Conservation (phyloP, 2,888 invertebrate species). For the Amphipyra berbera region DNA sequence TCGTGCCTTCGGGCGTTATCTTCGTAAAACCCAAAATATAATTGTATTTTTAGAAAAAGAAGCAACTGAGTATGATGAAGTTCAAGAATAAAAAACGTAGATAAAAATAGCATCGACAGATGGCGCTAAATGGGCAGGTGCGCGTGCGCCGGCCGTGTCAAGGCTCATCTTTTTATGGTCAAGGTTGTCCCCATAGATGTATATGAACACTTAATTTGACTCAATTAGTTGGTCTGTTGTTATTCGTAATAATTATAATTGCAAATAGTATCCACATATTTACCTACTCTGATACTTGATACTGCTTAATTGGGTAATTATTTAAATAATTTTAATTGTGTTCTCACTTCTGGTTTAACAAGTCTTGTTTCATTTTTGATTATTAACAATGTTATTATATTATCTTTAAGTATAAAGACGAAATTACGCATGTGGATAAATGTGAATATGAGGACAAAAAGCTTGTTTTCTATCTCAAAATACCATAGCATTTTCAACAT, state of each 20-base stretch:
- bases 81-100: slow-evolving; percentile 30
- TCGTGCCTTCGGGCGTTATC: slow-evolving; percentile 1
- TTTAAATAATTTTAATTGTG: slow-evolving; percentile 31
- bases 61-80: slow-evolving; percentile 18
- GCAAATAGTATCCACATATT: slow-evolving; percentile 24
- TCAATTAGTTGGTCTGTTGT: slow-evolving; percentile 46
- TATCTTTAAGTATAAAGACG: neutral
- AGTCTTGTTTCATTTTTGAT: too few species aligned
- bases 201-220: slow-evolving; percentile 53
- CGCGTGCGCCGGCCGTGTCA: slow-evolving; percentile 67
- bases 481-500: neutral
- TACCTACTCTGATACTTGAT: slow-evolving; percentile 17
- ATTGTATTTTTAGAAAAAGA: slow-evolving; percentile 23
- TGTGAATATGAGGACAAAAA: too few species aligned
- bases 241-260: slow-evolving; percentile 44
- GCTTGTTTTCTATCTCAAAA: neutral
- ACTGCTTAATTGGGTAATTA: slow-evolving; percentile 13
- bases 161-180: slow-evolving; percentile 68
- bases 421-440: too few species aligned
- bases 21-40: slow-evolving; percentile 18
- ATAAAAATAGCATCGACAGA: slow-evolving; percentile 57
- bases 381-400: too few species aligned
- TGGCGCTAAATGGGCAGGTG: slow-evolving; percentile 66
- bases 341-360: neutral
- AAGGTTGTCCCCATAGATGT: slow-evolving; percentile 63